Evolutionary conservation across 53 echinoderm and acorn worm species (phyloP).

Genomic region (Crossaster papposus): DNA sequence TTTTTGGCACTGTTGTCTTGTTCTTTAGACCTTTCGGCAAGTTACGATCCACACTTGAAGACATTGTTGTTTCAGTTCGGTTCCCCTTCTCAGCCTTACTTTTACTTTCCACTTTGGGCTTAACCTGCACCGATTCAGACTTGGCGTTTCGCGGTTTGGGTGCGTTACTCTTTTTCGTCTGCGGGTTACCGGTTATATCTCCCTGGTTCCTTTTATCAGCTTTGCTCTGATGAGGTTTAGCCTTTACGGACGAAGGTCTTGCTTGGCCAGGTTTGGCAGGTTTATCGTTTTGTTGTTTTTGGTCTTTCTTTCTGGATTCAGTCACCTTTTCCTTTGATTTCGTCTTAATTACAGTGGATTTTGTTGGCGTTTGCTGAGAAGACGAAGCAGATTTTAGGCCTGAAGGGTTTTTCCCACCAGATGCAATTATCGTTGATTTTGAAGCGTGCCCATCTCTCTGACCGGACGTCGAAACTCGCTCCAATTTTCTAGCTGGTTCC

Average conservation of each 20-base stretch:
- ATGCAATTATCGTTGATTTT: not conserved
- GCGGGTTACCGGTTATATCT: not conserved
- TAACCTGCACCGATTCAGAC: not conserved
- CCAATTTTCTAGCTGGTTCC: not conserved
- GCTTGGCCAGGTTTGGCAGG: not conserved
- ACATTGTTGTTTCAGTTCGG: not conserved
- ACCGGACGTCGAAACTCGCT: not conserved
- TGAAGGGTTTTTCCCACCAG: not conserved
- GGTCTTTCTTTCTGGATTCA: not conserved
- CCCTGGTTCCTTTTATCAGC: constrained; percentile 2
- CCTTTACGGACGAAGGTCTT: constrained; percentile 4
- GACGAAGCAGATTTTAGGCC: not conserved
- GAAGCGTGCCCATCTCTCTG: not conserved
- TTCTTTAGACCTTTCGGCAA: not conserved
- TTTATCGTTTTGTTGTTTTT: not conserved
- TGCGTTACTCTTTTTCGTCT: not conserved
- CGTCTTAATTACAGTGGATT: constrained; percentile 3
- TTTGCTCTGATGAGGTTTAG: not conserved
- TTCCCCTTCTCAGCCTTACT: not conserved
- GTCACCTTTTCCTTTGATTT: constrained; percentile 13
- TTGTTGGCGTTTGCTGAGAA: not conserved
- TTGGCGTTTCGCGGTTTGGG: not conserved
- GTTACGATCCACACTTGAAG: not conserved
- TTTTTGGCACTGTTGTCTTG: not conserved
- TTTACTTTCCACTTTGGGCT: not conserved